Conservation (phyloP, 2,113 vertebrate genomes). For the Alexandromys fortis region DNA sequence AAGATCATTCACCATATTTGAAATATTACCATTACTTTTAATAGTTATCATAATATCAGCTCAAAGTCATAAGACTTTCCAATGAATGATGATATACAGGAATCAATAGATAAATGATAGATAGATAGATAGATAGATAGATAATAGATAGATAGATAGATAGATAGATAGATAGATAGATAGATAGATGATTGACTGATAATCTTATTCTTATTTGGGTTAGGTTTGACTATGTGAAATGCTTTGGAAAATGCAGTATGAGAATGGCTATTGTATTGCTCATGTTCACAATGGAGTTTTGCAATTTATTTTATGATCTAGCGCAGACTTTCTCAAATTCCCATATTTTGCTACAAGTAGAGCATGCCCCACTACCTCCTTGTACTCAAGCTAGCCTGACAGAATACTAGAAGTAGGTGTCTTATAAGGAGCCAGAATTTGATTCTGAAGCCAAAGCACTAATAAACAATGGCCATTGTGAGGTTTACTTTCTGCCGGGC, state of each 20-base stretch:
- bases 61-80: neutral
- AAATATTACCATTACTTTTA: neutral
- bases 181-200: neutral
- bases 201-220: neutral
- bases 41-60: neutral
- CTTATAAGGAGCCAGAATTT: neutral
- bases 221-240: neutral
- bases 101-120: neutral
- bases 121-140: too few species aligned
- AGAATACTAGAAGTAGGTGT: neutral
- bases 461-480: too few species aligned
- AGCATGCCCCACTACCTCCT: neutral
- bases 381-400: neutral
- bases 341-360: neutral
- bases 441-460: neutral
- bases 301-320: neutral
- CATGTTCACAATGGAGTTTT: neutral
- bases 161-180: too few species aligned
- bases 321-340: neutral
- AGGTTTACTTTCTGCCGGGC: neutral
- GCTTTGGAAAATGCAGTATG: neutral
- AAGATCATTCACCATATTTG: neutral
- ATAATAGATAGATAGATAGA: too few species aligned
- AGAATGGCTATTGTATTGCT: neutral
- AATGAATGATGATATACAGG: neutral